Percentiles rank a stretch among this genome's conserved stretches.
phyloP scores from a whole-genome alignment of 2,888 invertebrate genomes.

The Pollenia angustigena region DNA sequence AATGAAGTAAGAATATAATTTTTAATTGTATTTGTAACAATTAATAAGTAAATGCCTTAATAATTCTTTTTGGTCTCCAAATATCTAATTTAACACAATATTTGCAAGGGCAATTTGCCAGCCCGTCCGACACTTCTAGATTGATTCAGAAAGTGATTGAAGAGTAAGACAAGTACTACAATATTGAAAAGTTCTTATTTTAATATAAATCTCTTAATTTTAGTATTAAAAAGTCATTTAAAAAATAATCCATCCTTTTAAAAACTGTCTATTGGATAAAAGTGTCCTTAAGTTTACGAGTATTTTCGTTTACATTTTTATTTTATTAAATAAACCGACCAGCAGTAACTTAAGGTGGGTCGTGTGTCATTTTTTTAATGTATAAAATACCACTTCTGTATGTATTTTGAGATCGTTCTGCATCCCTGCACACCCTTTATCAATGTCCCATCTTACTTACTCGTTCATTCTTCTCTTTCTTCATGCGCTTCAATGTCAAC shows the following conservation, averaged over 20 bases:
- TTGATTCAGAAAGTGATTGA: too few relatives aligned
- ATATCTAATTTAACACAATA: too few relatives aligned
- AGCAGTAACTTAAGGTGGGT: conserved; percentile 66
- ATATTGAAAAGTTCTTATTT: too few relatives aligned
- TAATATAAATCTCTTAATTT: too few relatives aligned
- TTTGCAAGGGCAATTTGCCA: too few relatives aligned
- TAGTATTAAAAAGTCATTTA: too few relatives aligned
- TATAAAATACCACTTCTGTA: neutral
- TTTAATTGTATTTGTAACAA: too few relatives aligned
- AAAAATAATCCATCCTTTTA: conserved; percentile 14
- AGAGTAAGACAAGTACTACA: too few relatives aligned
- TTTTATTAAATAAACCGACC: conserved; percentile 43
- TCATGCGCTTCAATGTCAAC: conserved; percentile 62
- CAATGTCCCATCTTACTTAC: conserved; percentile 11
- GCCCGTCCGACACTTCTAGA: too few relatives aligned
- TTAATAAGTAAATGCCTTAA: too few relatives aligned
- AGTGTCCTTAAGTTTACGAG: conserved; percentile 31
- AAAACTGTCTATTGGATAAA: conserved; percentile 1
- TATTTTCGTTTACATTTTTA: conserved; percentile 17
- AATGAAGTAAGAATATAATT: too few relatives aligned
- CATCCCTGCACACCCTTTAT: conserved; percentile 65
- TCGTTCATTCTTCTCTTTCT: conserved; percentile 13
- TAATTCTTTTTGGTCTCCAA: too few relatives aligned
- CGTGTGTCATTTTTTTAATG: conserved; percentile 62
- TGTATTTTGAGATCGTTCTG: conserved; percentile 44